A percentile compares a stretch with the other conserved stretches of the same genome.
Evolutionary conservation across 2,888 invertebrate genomes (phyloP).

Genomic region (Heliconius erato): DNA sequence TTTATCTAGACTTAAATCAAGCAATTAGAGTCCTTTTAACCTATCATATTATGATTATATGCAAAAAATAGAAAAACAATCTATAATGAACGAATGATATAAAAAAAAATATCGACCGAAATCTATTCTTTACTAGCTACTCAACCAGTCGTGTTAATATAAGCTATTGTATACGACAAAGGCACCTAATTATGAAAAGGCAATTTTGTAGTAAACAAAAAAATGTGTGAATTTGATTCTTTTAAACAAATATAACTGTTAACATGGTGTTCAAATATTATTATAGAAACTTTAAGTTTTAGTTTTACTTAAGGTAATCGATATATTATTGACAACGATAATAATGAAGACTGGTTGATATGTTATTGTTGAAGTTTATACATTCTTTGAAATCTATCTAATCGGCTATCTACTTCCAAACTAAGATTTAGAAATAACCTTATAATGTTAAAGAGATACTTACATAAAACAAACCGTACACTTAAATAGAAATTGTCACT

Average conservation of each 20-base stretch:
- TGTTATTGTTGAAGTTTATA: no score
- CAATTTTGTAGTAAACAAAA: neutral
- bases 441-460: neutral
- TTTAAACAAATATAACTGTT: neutral
- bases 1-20: constrained; percentile 6
- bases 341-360: no score
- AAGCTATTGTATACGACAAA: neutral
- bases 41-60: neutral
- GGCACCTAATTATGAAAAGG: neutral
- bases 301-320: no score
- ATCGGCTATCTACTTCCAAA: no score
- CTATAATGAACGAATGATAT: neutral
- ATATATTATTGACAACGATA: no score
- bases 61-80: constrained; percentile 1
- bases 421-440: no score
- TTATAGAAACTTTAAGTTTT: no score
- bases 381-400: no score
- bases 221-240: neutral
- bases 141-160: neutral
- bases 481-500: neutral
- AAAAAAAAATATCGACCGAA: neutral
- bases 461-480: neutral
- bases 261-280: no score
- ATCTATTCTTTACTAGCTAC: neutral
- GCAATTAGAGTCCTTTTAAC: neutral